phyloP scores from a whole-genome alignment of 2,888 invertebrate species.

The Cephus spinipes region DNA sequence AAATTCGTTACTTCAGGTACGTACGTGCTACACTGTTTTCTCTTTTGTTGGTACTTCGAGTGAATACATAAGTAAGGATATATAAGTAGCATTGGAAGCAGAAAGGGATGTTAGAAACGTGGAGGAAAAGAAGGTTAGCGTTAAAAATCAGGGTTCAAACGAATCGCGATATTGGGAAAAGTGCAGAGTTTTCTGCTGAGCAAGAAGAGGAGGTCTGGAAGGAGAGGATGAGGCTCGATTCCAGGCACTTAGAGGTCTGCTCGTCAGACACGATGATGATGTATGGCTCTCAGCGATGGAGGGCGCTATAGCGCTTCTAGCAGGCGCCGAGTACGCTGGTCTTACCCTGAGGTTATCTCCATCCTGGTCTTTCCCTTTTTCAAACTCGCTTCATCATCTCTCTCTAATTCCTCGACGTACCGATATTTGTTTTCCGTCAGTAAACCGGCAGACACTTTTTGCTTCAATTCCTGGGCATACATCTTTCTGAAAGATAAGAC shows the following conservation, averaged over 20 bases:
- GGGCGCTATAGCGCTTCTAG: conserved; percentile 34
- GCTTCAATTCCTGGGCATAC: not conserved
- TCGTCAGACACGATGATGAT: conserved; percentile 55
- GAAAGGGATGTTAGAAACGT: not conserved
- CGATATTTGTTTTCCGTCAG: not conserved
- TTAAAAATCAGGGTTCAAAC: conserved; percentile 15
- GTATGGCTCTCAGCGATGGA: conserved; percentile 51
- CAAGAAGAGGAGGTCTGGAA: conserved; percentile 12
- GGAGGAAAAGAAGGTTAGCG: not conserved
- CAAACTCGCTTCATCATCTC: not conserved
- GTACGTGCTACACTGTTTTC: not conserved
- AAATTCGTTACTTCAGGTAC: not conserved
- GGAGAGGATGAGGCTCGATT: conserved; percentile 39
- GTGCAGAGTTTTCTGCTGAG: conserved; percentile 18
- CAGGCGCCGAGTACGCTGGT: not conserved
- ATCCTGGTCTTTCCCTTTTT: not conserved
- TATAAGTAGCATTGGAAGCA: not conserved
- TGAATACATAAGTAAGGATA: not conserved
- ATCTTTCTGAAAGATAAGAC: not conserved
- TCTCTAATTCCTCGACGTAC: not conserved
- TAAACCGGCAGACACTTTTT: not conserved
- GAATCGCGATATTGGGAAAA: conserved; percentile 12
- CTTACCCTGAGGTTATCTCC: not conserved
- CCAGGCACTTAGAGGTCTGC: conserved; percentile 51
- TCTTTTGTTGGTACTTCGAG: not conserved